Conservation (phyloP, 2,113 vertebrate species). For the Callocephalon fimbriatum region DNA sequence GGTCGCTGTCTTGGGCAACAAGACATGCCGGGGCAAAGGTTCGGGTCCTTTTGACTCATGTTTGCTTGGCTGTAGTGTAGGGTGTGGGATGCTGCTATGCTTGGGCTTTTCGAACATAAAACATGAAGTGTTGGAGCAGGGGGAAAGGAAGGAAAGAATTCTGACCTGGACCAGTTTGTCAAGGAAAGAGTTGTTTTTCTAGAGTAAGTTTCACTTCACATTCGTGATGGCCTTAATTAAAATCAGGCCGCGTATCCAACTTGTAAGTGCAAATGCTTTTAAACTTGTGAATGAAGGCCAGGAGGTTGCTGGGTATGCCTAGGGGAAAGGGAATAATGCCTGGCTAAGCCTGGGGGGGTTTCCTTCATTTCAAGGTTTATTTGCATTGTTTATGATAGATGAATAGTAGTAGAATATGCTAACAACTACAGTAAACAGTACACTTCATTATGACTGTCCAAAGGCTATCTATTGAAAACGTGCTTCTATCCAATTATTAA, state of each 20-base stretch:
- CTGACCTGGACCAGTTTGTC: background rate
- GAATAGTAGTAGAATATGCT: background rate
- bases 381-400: background rate
- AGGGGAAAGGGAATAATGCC: background rate
- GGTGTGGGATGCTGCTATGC: background rate
- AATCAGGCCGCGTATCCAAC: accelerated
- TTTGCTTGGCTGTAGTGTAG: background rate
- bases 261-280: background rate
- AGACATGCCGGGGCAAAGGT: background rate
- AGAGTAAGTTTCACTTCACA: background rate
- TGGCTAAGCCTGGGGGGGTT: background rate
- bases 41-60: accelerated
- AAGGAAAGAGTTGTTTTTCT: background rate
- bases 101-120: background rate
- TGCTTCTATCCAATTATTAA: background rate
- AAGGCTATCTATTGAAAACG: background rate
- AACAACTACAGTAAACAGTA: background rate
- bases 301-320: background rate
- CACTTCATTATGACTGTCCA: background rate
- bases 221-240: background rate
- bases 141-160: accelerated
- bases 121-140: accelerated
- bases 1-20: accelerated
- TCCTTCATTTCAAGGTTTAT: background rate
- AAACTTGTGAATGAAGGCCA: background rate